Base-by-base conservation (phyloP, 2,797 vertebrate genomes). In the Helarctos malayanus region DNA sequence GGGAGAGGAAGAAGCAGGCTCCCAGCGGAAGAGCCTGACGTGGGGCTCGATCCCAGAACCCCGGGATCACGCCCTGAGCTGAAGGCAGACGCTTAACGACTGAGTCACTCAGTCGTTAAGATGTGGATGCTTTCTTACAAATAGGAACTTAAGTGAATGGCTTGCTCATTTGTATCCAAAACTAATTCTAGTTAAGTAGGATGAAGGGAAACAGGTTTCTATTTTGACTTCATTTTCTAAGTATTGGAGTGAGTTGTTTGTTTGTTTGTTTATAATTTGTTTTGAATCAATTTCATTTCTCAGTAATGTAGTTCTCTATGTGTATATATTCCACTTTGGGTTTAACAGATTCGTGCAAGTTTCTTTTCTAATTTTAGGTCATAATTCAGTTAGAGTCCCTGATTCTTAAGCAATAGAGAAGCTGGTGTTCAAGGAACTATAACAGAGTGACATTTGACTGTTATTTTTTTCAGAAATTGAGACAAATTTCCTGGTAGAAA, bases 401-500 rank as follows among this genome's bases (percentile, higher is more conserved):
- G 23, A 52, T 81, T 93, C 56, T 23, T 71, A 49, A 78, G 35
- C 79, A 54, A 6, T 71, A 54, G 71, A 93, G 59, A 86, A 87
- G 56, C 76, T 87, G 61, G 19, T 71, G 14, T 81, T 86, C 73
- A 83, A 54, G 61, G 35, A 81, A 89, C 29, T 63, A 38, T 57
- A 96, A 29, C 71, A 87, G 7, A 91, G 41, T 49, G 27, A 80
- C 63, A 27, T 63, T 82, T 84, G 84, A 80, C 27, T 52, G 27
- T 82, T 27, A 75, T 65, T n/a, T 73, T 75, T 78, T 95, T 78
- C 56, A 63, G 61, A 94, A 49, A 76, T 54, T 75, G 80, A 86
- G 95, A 95, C 65, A 82, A 6, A 38, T 98, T 92, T 75, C 25
- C 57, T 93, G 83, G 68, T 92, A 7, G 59, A 97, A 97, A 78